phyloP scores from a whole-genome alignment of 92 coral and sea anemone genomes.

The Bergia puertoricense region DNA sequence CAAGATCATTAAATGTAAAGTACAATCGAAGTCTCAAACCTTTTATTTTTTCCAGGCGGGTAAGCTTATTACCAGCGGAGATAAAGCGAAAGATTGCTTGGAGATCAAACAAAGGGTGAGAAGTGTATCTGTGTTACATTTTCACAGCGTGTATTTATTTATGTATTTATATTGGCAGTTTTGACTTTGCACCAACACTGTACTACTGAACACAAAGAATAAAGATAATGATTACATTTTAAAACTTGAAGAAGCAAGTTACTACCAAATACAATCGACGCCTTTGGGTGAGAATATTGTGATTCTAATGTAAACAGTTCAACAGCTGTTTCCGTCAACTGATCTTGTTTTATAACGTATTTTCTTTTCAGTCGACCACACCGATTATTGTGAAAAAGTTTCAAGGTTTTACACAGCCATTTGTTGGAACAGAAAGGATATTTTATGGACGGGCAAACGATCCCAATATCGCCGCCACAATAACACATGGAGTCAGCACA shows the following conservation, averaged over 20 bases:
- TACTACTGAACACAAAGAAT: neutral
- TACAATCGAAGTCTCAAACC: neutral
- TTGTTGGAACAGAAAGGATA: constrained; percentile 76
- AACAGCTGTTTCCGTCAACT: constrained; percentile 22
- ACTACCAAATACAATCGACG: neutral
- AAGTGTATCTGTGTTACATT: neutral
- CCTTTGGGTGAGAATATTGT: neutral
- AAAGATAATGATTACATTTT: neutral
- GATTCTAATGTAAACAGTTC: neutral
- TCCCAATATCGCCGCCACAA: constrained; percentile 73
- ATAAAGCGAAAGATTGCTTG: constrained; percentile 82
- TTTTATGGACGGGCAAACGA: constrained; percentile 97
- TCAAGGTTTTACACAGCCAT: constrained; percentile 79
- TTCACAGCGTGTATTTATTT: neutral
- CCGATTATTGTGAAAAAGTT: constrained; percentile 82
- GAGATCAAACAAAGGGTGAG: constrained; percentile 76
- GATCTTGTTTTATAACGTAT: neutral
- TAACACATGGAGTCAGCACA: constrained; percentile 92
- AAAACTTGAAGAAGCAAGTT: neutral
- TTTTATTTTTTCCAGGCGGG: constrained; percentile 78
- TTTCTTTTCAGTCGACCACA: constrained; percentile 62
- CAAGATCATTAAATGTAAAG: neutral
- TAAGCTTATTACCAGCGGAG: constrained; percentile 78
- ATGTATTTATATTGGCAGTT: neutral
- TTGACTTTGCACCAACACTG: neutral